phyloP scores from a whole-genome alignment of 92 coral and sea anemone genomes.

The Siderastrea radians region DNA sequence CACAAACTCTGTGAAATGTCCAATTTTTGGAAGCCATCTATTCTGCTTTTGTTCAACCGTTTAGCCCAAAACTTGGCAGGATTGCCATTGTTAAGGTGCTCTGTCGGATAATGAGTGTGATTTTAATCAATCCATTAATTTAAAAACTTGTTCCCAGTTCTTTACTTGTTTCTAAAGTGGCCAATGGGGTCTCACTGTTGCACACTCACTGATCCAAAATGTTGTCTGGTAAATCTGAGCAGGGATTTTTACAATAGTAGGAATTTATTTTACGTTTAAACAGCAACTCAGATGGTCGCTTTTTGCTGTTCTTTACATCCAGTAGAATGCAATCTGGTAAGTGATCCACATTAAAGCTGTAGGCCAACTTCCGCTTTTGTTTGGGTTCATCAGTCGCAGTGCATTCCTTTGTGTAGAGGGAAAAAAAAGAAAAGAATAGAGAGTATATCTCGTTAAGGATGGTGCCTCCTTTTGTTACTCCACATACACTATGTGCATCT shows the following conservation, averaged over 20 bases:
- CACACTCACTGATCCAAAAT: background rate
- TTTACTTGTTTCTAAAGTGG: no score
- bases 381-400: background rate
- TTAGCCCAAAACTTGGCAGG: no score
- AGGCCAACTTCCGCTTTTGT: conserved; percentile 51
- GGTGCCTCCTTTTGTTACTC: no score
- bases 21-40: no score
- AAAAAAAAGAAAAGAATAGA: background rate
- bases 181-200: no score
- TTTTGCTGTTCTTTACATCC: background rate
- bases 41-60: no score
- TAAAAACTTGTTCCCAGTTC: no score
- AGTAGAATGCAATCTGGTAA: conserved; percentile 30
- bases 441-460: background rate
- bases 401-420: conserved; percentile 10
- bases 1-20: no score
- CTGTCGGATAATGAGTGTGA: no score
- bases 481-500: no score
- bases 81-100: no score
- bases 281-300: conserved; percentile 19
- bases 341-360: background rate
- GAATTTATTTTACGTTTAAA: conserved; percentile 1
- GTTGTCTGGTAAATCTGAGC: conserved; percentile 25
- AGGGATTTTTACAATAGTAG: background rate
- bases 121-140: no score